phyloP scores from a whole-genome alignment of 2,888 invertebrate species.

The Drosophila multiciliata region DNA sequence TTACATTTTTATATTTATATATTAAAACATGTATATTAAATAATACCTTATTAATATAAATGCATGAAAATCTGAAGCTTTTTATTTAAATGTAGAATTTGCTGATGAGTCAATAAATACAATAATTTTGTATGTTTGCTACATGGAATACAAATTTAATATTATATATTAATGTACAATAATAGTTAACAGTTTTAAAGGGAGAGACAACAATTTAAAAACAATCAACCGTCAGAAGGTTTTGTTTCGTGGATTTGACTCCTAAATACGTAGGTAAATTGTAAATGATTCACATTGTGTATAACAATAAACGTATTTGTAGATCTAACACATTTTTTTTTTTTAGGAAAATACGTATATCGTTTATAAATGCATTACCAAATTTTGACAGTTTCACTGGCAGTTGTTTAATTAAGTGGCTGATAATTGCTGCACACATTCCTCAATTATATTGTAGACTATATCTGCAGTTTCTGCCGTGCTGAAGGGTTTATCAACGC shows the following conservation, averaged over 20 bases:
- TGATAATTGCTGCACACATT: slow-evolving; percentile 72
- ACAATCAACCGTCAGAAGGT: neutral
- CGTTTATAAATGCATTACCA: neutral
- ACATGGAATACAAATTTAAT: neutral
- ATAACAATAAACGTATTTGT: neutral
- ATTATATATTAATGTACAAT: neutral
- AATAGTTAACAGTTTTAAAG: neutral
- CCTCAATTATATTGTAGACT: slow-evolving; percentile 78
- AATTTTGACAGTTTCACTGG: neutral
- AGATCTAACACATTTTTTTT: neutral
- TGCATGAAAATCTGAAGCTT: neutral
- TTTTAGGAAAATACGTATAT: neutral
- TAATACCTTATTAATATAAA: neutral
- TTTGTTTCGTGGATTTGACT: neutral
- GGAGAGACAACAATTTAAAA: neutral
- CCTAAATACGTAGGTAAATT: neutral
- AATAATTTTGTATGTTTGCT: neutral
- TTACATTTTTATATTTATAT: neutral
- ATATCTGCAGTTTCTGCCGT: slow-evolving; percentile 87
- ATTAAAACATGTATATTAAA: neutral
- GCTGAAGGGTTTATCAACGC: slow-evolving; percentile 87
- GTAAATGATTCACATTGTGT: neutral
- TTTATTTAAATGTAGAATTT: neutral
- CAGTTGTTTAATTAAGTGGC: neutral
- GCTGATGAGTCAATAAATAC: neutral